Conservation (phyloP, 2,113 vertebrate species). For the Microtus montanus region DNA sequence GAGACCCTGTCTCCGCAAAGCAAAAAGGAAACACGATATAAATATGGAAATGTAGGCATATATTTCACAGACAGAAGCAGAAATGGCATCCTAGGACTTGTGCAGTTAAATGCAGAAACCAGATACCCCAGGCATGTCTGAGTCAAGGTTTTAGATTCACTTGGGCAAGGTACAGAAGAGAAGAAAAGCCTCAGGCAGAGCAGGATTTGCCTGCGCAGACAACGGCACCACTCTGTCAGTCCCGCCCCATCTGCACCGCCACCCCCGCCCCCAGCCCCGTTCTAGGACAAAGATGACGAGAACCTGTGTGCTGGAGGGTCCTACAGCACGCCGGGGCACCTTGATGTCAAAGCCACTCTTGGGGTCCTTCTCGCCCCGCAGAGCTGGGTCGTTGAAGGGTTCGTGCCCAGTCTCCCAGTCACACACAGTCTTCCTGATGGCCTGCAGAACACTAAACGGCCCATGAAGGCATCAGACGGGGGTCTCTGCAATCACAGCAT, state of each 20-base stretch:
- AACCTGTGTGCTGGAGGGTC: conserved; percentile 94
- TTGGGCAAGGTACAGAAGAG: neutral
- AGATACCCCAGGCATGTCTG: neutral
- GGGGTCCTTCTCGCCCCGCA: conserved; percentile 93
- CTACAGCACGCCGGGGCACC: conserved; percentile 92
- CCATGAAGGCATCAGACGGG: neutral
- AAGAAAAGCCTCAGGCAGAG: neutral
- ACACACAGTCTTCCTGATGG: conserved; percentile 93
- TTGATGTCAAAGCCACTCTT: conserved; percentile 94
- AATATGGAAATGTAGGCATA: accelerated
- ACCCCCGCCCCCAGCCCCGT: neutral
- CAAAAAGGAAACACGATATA: neutral
- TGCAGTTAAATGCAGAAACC: neutral
- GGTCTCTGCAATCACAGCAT: accelerated
- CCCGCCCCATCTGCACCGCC: neutral
- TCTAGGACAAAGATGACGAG: neutral
- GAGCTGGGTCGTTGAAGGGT: conserved; percentile 91
- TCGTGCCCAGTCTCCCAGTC: conserved; percentile 92
- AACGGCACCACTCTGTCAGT: neutral
- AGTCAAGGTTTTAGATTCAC: neutral
- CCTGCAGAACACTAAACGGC: conserved; percentile 91
- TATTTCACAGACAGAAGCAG: neutral
- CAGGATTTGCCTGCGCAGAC: neutral
- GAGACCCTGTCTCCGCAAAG: neutral
- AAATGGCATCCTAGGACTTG: neutral